Percentiles rank a stretch among this genome's conserved stretches.
These are phyloP conservation scores for Acinonyx jubatus DNA, from an alignment of 2,113 vertebrate species.

Conservation along the genomic window DNA sequence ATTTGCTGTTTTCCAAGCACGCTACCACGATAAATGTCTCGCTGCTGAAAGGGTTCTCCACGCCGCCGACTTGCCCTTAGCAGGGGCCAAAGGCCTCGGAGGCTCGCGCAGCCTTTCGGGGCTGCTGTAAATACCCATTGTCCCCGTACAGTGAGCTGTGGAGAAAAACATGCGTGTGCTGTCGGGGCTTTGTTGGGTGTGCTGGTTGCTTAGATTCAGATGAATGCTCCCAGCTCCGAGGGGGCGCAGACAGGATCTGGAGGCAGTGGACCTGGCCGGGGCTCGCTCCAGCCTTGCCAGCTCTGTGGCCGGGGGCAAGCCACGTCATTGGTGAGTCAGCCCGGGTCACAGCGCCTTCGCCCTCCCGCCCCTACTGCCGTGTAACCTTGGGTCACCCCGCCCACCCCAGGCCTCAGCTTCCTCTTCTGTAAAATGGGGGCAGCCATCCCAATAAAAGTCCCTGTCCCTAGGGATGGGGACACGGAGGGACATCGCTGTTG, in stretches of 20 bases:
- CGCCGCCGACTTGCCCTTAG: neutral
- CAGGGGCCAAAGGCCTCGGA: neutral
- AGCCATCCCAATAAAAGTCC: neutral
- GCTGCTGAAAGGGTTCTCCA: neutral
- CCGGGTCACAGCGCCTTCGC: neutral
- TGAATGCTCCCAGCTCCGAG: neutral
- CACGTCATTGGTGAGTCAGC: neutral
- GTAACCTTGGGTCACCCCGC: neutral
- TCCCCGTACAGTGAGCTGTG: neutral
- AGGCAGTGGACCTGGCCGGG: neutral
- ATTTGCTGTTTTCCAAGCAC: neutral
- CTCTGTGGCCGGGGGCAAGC: neutral
- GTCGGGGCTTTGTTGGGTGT: neutral
- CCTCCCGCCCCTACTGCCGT: accelerated
- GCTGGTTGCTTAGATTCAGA: neutral
- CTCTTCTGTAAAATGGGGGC: neutral
- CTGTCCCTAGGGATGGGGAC: neutral
- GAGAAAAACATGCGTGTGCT: accelerated
- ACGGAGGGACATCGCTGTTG: accelerated
- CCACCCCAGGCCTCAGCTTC: neutral
- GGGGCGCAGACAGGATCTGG: neutral
- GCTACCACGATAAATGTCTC: neutral
- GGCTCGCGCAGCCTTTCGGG: accelerated
- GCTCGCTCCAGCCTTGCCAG: neutral
- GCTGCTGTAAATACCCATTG: neutral